Base-by-base conservation (phyloP, 1,140 invertebrate species). In the Sesamia nonagrioides region DNA sequence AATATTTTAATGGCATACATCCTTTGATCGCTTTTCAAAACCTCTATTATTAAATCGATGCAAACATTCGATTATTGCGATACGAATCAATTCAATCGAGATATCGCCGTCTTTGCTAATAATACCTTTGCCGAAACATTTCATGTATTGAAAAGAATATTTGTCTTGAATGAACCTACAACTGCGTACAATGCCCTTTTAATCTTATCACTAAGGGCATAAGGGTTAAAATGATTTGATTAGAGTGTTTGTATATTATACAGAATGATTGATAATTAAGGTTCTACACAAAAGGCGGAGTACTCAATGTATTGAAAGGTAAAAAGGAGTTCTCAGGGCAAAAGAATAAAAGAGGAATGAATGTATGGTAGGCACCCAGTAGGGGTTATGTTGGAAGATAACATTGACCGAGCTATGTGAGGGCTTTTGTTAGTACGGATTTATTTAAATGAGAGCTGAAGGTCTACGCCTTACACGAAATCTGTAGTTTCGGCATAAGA, bases 1-100 rank as follows among this genome's bases (percentile, higher is more conserved):
- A 66, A 42, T 37, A 42, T 66, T 42, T 66, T 17, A 42, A 66
- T 18, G 8, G 18, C 13, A 69, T 48, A 50, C 42, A 69, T 50
- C 42, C 66, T 69, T 50, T 33, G 21, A 27, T 69, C 42, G 40
- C 42, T 15, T 27, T 68, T 56, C 17, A 42, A 73, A 27, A 56
- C 17, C 69, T 33, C 45, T 48, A 73, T 74, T 74, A 60, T 61
- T 74, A 69, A 68, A 69, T 33, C 61, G 21, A 69, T 45, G 35
- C 33, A 72, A 54, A 27, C 56, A 74, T 48, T 74, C 72, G 72
- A 74, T 61, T 60, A 74, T 74, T 60, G 37, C 54, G 72, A 74
- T 74, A 45, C 54, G 72, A 54, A 73, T 73, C 69, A 56, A 60
- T 74, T 61, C 56, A 74, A 42, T 74, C 72, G 54, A 48, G 35